A percentile compares a stretch with the other conserved stretches of the same genome.
These are phyloP conservation scores for Drosophila murphyi DNA, from an alignment of 1,140 invertebrate genomes.

Conservation along the genomic window DNA sequence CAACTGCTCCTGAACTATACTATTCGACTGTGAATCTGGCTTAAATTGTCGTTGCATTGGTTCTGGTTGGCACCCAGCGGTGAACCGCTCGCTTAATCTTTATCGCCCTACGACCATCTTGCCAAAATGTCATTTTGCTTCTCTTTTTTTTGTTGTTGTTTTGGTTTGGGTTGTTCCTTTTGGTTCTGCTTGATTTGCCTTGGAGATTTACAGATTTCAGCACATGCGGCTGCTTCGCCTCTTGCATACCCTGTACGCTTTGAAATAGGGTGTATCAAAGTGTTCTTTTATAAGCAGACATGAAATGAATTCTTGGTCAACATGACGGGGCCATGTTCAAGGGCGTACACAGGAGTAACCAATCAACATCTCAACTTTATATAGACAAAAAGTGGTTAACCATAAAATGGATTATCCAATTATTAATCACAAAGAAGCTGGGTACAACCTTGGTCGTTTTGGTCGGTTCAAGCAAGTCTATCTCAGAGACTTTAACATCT, in stretches of 20 bases:
- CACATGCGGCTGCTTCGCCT: constrained; percentile 20
- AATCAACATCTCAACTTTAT: too few relatives aligned
- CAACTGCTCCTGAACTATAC: constrained; percentile 2
- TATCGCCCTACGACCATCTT: constrained; percentile 62
- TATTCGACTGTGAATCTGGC: constrained; percentile 12
- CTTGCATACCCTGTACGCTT: constrained; percentile 7
- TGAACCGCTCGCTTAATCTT: constrained; percentile 58
- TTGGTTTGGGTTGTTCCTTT: constrained; percentile 13
- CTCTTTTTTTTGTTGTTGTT: constrained; percentile 32
- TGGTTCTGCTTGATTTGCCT: constrained; percentile 22
- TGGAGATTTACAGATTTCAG: constrained; percentile 70
- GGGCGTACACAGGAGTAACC: too few relatives aligned
- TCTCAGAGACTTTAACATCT: too few relatives aligned
- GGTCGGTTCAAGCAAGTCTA: too few relatives aligned
- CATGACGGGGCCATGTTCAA: too few relatives aligned
- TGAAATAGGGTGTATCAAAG: neutral
- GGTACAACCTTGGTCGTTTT: too few relatives aligned
- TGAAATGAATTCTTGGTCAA: too few relatives aligned
- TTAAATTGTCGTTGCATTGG: constrained; percentile 61
- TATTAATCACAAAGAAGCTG: too few relatives aligned
- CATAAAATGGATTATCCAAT: too few relatives aligned
- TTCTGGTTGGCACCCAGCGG: constrained; percentile 67
- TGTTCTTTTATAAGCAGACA: too few relatives aligned
- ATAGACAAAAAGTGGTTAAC: too few relatives aligned
- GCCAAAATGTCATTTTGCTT: constrained; percentile 68